Evolutionary conservation across 2,797 vertebrate genomes (phyloP).

Genomic region (Adelosebastes latens): DNA sequence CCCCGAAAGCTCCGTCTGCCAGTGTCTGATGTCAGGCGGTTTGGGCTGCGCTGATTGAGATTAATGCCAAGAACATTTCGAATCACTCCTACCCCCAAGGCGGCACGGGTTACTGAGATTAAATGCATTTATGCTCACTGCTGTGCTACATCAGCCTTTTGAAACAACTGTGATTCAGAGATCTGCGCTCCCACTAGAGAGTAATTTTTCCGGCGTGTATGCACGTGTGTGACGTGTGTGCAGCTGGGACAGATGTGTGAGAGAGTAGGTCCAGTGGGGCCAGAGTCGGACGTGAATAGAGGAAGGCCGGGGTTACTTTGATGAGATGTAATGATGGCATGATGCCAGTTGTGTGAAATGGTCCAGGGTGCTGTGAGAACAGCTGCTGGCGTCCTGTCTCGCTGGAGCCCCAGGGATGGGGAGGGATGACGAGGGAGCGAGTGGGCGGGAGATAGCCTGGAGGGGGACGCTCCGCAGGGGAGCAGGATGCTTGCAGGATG

Average conservation of each 20-base stretch:
- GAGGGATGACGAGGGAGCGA: slow-evolving; percentile 44
- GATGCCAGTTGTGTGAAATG: slow-evolving; percentile 72
- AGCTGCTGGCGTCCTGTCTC: slow-evolving; percentile 74
- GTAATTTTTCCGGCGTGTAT: background rate
- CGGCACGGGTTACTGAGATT: slow-evolving; percentile 63
- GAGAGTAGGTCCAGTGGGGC: slow-evolving; percentile 42
- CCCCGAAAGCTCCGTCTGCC: slow-evolving; percentile 37
- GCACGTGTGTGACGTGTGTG: background rate
- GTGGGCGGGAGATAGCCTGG: slow-evolving; percentile 69
- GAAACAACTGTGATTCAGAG: slow-evolving; percentile 52
- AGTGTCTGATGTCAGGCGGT: slow-evolving; percentile 57
- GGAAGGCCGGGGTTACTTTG: slow-evolving; percentile 61
- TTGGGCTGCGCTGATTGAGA: slow-evolving; percentile 68
- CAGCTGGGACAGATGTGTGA: slow-evolving; percentile 59
- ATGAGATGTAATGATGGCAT: slow-evolving; percentile 67
- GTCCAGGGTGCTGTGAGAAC: slow-evolving; percentile 66
- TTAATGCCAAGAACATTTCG: slow-evolving; percentile 65
- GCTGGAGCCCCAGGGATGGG: slow-evolving; percentile 54
- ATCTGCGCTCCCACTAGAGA: slow-evolving; percentile 28
- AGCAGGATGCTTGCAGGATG: slow-evolving; percentile 65
- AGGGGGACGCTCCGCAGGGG: slow-evolving; percentile 69
- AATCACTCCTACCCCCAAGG: slow-evolving; percentile 56
- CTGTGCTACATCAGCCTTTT: slow-evolving; percentile 59
- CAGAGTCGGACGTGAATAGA: slow-evolving; percentile 52
- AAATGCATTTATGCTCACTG: slow-evolving; percentile 66